Evolutionary conservation across 2,113 vertebrate species (phyloP), one percentile per base, ranked within the genome.

Genomic region (Sula dactylatra): DNA sequence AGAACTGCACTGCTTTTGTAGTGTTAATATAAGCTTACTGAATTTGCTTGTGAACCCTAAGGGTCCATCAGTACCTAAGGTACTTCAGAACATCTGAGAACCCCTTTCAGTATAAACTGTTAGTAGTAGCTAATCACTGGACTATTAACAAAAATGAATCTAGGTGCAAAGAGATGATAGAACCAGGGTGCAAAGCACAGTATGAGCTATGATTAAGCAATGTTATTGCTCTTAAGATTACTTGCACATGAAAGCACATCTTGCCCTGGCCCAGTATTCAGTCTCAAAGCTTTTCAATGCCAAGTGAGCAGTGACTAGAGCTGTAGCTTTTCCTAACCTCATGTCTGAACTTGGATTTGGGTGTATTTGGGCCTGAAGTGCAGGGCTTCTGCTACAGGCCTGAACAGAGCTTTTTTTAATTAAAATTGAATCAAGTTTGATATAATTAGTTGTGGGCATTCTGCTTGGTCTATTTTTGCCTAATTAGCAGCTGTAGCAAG

Each of bases 371-470:
- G 40, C 31, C 40, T 91, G 24, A 49, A 64, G 55, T 47, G 59
- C n/a, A 56, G n/a, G 24, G 4, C 18, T 77, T 4, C 44, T 64
- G 40, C 55, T 85, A 45, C 70, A 80, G 58, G 59, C 64, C 94
- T 95, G 83, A 91, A 26, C 32, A 71, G 91, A 78, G 47, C 27
- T 93, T 80, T 90, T 77, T 70, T 71, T 92, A 94, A 94, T 94
- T 81, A 64, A 88, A 94, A 86, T 59, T 86, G 17, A 92, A 73
- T 88, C 42, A 78, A 47, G n/a, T 73, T 94, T 91, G 76, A 82
- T 86, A 24, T 73, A 94, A 62, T 88, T 95, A 81, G 42, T 92
- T 92, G 64, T 78, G 52, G 55, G 69, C 38, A 69, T 86, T 90
- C 76, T 91, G 42, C 64, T 83, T 58, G 22, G 42, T 92, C 80